Percentiles rank a stretch among this genome's conserved stretches.
Evolutionary conservation across 2,797 vertebrate genomes (phyloP).

Genomic region (Potorous gilbertii): DNA sequence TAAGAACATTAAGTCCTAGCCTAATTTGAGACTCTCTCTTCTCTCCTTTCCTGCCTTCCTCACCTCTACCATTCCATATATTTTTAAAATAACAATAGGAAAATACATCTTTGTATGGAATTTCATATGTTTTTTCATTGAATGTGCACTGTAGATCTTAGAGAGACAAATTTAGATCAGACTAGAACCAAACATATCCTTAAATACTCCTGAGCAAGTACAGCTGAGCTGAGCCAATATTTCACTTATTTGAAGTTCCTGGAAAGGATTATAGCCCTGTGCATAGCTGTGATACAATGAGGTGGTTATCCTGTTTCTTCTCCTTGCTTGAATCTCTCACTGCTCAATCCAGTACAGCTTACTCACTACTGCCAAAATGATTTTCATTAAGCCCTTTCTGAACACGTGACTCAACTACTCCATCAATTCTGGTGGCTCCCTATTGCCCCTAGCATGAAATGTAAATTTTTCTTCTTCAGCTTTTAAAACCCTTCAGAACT

Average conservation of each 20-base stretch:
- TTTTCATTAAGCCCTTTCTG: neutral
- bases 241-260: neutral
- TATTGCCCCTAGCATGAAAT: neutral
- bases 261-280: neutral
- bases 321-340: neutral
- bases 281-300: neutral
- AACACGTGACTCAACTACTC: neutral
- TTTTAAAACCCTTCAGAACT: neutral
- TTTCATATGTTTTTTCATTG: neutral
- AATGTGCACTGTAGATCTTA: neutral
- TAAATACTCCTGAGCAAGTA: slow-evolving; percentile 9
- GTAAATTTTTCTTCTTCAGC: neutral
- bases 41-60: neutral
- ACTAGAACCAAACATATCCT: neutral
- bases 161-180: neutral
- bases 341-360: neutral
- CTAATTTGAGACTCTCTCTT: neutral
- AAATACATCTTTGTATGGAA: neutral
- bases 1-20: neutral
- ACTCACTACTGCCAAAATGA: neutral
- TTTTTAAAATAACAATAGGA: neutral
- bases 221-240: neutral
- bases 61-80: neutral
- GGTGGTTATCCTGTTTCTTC: neutral
- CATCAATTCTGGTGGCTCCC: neutral